Conservation (phyloP, 2,113 vertebrate species). For the Maccullochella peelii region DNA sequence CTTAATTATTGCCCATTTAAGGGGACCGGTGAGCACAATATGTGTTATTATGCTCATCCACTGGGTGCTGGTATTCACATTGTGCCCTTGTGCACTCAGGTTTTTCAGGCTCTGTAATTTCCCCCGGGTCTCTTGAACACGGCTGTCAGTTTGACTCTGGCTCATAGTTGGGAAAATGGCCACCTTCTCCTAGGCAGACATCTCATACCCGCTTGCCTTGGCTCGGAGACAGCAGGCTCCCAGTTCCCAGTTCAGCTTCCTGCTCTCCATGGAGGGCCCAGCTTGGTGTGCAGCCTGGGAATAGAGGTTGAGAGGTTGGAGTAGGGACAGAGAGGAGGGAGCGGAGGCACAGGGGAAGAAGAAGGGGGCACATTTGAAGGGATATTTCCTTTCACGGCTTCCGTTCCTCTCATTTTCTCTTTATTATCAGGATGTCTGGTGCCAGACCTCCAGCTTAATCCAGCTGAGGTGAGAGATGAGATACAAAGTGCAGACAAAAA, state of each 20-base stretch:
- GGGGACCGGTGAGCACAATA: conserved; percentile 48
- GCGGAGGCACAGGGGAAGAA: conserved; percentile 17
- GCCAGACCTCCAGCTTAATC: conserved; percentile 71
- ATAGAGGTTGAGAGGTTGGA: conserved; percentile 61
- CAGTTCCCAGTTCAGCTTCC: conserved; percentile 63
- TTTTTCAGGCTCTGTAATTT: conserved; percentile 71
- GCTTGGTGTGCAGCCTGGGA: conserved; percentile 61
- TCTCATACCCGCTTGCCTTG: conserved; percentile 59
- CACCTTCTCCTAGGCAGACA: conserved; percentile 60
- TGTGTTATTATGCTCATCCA: conserved; percentile 66
- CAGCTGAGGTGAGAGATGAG: conserved; percentile 66
- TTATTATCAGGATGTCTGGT: conserved; percentile 75
- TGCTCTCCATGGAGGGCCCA: conserved; percentile 60
- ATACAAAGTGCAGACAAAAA: conserved; percentile 69
- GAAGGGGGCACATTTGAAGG: conserved; percentile 61
- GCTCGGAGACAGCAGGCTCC: conserved; percentile 59
- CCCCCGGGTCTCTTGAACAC: conserved; percentile 63
- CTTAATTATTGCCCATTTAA: conserved; percentile 65
- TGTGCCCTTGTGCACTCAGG: conserved; percentile 39
- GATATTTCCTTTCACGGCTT: conserved; percentile 80
- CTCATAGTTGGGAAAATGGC: conserved; percentile 62
- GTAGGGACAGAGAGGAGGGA: conserved; percentile 58
- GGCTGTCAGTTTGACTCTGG: conserved; percentile 75
- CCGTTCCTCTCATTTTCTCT: conserved; percentile 76
- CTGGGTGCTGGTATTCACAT: conserved; percentile 61